Evolutionary conservation across 2,797 vertebrate genomes (phyloP).

Genomic region (Channa striata): DNA sequence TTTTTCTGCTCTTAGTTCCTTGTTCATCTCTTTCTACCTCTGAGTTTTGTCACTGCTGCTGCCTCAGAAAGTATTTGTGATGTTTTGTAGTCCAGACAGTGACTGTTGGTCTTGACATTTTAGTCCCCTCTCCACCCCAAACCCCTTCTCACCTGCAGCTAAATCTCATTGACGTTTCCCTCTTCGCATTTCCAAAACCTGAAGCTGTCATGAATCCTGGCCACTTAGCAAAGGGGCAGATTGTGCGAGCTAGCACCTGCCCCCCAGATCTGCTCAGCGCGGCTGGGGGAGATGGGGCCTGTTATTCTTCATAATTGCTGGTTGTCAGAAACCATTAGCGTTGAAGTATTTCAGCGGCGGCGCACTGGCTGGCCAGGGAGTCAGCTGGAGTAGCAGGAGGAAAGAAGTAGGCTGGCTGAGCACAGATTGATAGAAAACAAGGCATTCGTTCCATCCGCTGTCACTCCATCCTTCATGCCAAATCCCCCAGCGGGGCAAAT

Average conservation of each 20-base stretch:
- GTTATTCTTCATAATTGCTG: conserved; percentile 81
- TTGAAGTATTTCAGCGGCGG: conserved; percentile 63
- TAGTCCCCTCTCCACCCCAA: conserved; percentile 15
- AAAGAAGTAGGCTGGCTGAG: conserved; percentile 44
- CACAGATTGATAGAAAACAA: conserved; percentile 64
- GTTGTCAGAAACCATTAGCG: conserved; percentile 83
- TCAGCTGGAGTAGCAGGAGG: conserved; percentile 68
- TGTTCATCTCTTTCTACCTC: conserved; percentile 22
- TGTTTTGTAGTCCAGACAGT: conserved; percentile 22
- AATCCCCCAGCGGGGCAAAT: conserved; percentile 15
- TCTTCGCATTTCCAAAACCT: conserved; percentile 12
- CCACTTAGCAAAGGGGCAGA: conserved; percentile 47
- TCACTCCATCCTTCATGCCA: conserved; percentile 40
- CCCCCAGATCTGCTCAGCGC: conserved; percentile 38
- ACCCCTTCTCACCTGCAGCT: conserved; percentile 36
- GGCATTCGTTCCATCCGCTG: conserved; percentile 41
- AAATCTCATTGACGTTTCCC: conserved; percentile 10
- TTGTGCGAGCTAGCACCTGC: conserved; percentile 54
- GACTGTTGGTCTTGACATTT: conserved; percentile 47
- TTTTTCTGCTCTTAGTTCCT: not conserved
- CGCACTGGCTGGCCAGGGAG: conserved; percentile 56
- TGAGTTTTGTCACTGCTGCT: conserved; percentile 13
- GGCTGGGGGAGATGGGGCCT: conserved; percentile 57
- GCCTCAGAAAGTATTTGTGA: conserved; percentile 33
- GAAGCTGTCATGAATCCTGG: conserved; percentile 52